These are phyloP conservation scores for Scylla paramamosain DNA, from an alignment of 1,140 invertebrate species.

Conservation along the genomic window DNA sequence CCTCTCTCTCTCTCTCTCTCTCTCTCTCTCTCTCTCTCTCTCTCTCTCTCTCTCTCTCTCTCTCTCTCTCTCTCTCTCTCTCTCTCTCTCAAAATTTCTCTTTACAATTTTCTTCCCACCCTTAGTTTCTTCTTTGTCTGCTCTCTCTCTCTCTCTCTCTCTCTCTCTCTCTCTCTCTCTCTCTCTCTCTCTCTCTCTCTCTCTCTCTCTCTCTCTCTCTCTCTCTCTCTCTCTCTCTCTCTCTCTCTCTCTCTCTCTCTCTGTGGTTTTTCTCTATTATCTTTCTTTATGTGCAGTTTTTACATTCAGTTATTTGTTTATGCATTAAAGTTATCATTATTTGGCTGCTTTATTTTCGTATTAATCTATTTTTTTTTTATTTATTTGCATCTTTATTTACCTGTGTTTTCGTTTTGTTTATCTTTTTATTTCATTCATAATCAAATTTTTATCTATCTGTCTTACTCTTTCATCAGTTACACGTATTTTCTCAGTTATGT, in stretches of 20 bases:
- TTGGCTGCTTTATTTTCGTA: too few species aligned
- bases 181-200: constrained; percentile 15
- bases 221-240: constrained; percentile 6
- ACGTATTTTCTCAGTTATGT: too few species aligned
- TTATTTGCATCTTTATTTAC: neutral
- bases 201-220: constrained; percentile 10
- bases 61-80: too few species aligned
- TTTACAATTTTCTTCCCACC: too few species aligned
- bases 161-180: constrained; percentile 16
- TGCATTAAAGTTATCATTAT: too few species aligned
- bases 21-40: neutral
- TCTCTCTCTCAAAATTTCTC: too few species aligned
- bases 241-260: constrained; percentile 20
- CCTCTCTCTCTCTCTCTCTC: constrained; percentile 3
- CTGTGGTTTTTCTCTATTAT: neutral
- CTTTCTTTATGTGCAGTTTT: neutral
- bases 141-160: constrained; percentile 15
- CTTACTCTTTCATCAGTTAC: neutral
- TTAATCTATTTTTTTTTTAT: neutral
- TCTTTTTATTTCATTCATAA: neutral
- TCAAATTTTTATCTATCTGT: neutral
- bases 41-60: too few species aligned
- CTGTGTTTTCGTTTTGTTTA: neutral
- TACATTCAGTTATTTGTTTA: neutral
- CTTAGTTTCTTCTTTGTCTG: too few species aligned